Conservation (phyloP, 2,888 invertebrate genomes). For the Julus scanicus region DNA sequence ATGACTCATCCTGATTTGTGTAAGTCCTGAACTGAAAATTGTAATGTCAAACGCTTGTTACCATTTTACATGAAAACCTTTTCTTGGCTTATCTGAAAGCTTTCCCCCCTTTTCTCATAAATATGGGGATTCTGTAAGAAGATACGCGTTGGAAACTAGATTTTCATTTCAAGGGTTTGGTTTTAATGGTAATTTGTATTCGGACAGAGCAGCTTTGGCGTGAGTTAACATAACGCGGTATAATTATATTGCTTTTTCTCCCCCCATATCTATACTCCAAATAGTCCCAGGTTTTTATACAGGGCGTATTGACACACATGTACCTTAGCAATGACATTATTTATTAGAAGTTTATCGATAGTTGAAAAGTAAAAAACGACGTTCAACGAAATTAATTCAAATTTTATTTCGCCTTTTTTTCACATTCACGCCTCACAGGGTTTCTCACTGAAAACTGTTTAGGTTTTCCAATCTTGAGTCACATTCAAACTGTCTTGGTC, state of each 20-base stretch:
- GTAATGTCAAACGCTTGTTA: slow-evolving; percentile 30
- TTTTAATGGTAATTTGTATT: slow-evolving; percentile 29
- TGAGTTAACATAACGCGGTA: not conserved
- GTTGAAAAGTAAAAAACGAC: not conserved
- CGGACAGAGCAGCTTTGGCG: not conserved
- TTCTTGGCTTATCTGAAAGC: slow-evolving; percentile 15
- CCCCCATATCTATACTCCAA: not conserved
- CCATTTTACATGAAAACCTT: slow-evolving; percentile 30
- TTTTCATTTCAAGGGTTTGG: not conserved
- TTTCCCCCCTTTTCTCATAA: not conserved
- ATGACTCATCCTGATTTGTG: slow-evolving; percentile 36
- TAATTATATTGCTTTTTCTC: not conserved
- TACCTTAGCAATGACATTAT: not conserved
- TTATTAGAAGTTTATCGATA: not conserved
- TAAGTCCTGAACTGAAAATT: not conserved
- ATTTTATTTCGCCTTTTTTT: slow-evolving; percentile 31
- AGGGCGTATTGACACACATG: not conserved
- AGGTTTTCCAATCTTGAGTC: not conserved
- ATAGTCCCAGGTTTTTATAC: not conserved
- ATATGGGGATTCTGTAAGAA: slow-evolving; percentile 19
- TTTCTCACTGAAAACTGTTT: slow-evolving; percentile 14
- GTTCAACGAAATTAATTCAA: not conserved
- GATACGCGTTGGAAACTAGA: slow-evolving; percentile 23
- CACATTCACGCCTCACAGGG: not conserved
- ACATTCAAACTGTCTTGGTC: slow-evolving; percentile 22